phyloP scores from a whole-genome alignment of 2,113 vertebrate genomes.

The Rhipidura dahli region DNA sequence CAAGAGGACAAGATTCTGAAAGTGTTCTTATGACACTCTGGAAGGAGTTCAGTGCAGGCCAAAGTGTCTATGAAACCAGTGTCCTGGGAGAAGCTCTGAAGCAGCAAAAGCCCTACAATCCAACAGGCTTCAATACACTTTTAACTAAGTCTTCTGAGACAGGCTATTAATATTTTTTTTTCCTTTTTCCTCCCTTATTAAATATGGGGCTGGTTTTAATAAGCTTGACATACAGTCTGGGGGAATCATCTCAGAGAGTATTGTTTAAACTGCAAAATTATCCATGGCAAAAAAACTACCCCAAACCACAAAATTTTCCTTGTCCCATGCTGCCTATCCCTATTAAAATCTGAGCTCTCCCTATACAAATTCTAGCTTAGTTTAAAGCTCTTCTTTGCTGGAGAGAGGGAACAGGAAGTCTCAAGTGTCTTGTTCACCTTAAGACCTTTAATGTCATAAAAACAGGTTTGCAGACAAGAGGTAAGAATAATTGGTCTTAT shows the following conservation, averaged over 20 bases:
- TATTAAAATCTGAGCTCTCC: background rate
- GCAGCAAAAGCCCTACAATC: background rate
- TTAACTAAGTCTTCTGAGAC: background rate
- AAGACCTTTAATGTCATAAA: background rate
- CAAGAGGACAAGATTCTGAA: background rate
- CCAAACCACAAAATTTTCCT: background rate
- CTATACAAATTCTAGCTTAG: background rate
- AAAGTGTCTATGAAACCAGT: background rate
- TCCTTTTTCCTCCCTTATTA: background rate
- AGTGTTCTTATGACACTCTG: background rate
- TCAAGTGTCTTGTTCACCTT: background rate
- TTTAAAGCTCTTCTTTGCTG: background rate
- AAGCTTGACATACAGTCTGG: background rate
- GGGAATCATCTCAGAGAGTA: accelerated
- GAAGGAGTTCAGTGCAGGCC: accelerated
- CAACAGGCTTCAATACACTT: background rate
- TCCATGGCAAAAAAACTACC: background rate
- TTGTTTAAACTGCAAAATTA: background rate
- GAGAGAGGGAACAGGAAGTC: background rate
- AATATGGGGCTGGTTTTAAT: background rate
- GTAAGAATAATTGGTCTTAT: background rate
- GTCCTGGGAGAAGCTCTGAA: background rate
- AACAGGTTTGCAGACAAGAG: background rate
- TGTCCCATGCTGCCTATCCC: background rate
- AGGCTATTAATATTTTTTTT: background rate